Conservation (phyloP, 2,113 vertebrate genomes). For the Sceloporus tristichus region DNA sequence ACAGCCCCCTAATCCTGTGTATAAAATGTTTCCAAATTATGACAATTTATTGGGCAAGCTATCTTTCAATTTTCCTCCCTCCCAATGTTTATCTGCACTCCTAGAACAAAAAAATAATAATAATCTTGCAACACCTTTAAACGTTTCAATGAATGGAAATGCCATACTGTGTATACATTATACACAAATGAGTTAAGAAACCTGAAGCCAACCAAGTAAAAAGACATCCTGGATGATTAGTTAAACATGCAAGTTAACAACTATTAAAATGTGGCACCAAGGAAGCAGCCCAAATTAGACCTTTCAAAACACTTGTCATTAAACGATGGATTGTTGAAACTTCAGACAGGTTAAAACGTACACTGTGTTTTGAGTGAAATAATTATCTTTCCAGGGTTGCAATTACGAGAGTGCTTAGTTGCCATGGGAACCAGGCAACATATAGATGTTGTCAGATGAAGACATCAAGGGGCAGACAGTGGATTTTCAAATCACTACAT, state of each 20-base stretch:
- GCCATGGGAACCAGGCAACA: conserved; percentile 79
- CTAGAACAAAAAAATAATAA: background rate
- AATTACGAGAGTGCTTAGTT: conserved; percentile 83
- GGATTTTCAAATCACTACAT: conserved; percentile 72
- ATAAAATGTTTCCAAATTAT: background rate
- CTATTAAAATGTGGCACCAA: conserved; percentile 61
- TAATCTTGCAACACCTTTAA: background rate
- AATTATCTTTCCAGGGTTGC: conserved; percentile 81
- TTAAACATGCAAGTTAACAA: conserved; percentile 50
- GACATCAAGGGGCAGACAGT: conserved; percentile 75
- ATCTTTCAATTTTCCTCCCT: background rate
- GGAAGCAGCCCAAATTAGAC: conserved; percentile 73
- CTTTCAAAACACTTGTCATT: conserved; percentile 82
- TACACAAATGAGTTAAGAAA: conserved; percentile 68
- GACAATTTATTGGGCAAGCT: background rate
- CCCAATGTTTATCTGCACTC: background rate
- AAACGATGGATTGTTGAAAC: conserved; percentile 83
- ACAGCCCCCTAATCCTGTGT: background rate
- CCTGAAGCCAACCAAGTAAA: conserved; percentile 49
- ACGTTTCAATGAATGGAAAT: conserved; percentile 44
- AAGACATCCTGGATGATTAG: conserved; percentile 52
- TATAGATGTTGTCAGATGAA: conserved; percentile 83
- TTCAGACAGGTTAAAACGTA: conserved; percentile 81
- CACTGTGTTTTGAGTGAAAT: conserved; percentile 78
- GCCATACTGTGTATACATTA: conserved; percentile 41